phyloP scores from a whole-genome alignment of 2,888 invertebrate genomes.

The Branchinecta sandiegonensis region DNA sequence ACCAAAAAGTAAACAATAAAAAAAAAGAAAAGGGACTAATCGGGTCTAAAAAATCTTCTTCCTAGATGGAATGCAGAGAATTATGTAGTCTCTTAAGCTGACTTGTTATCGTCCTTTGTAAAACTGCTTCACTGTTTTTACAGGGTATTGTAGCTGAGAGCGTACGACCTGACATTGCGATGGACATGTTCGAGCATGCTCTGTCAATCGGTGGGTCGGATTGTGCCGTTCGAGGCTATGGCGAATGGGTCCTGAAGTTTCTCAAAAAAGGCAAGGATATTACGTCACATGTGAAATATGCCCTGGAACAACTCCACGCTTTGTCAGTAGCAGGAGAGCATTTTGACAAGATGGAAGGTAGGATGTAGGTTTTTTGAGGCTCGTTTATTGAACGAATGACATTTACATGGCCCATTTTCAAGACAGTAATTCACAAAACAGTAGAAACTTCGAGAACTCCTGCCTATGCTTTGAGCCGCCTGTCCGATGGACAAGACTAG shows the following conservation, averaged over 20 bases:
- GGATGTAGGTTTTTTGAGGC: neutral
- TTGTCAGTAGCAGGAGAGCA: neutral
- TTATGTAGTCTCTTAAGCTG: no score
- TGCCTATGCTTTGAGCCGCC: no score
- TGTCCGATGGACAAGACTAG: no score
- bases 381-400: neutral
- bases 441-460: no score
- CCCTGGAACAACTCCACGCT: neutral
- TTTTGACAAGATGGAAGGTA: neutral
- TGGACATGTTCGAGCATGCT: neutral
- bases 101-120: no score
- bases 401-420: no score
- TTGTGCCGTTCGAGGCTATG: slow-evolving; percentile 8
- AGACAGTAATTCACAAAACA: no score
- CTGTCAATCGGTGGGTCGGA: neutral
- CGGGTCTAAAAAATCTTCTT: no score
- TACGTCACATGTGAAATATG: neutral
- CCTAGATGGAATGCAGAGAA: no score
- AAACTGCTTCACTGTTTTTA: neutral
- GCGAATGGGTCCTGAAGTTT: slow-evolving; percentile 5
- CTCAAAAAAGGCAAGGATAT: neutral
- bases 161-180: neutral
- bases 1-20: no score
- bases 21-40: no score
- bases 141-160: neutral